A percentile compares a stretch with the other conserved stretches of the same genome.
Evolutionary conservation across 2,888 invertebrate genomes (phyloP).

Genomic region (Apotomis capreana): DNA sequence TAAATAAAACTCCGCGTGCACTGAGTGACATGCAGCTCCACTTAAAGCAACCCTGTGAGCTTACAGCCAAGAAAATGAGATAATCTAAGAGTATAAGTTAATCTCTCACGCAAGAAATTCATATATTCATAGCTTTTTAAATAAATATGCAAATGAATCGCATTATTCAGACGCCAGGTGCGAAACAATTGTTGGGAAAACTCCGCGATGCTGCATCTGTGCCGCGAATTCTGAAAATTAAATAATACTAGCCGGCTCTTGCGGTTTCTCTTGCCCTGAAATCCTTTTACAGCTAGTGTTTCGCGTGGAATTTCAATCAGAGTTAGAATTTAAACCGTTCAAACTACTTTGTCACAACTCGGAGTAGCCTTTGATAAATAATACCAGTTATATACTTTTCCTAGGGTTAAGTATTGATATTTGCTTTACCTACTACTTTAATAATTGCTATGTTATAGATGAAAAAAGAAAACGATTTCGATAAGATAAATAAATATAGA

Average conservation of each 20-base stretch:
- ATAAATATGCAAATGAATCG: conserved; percentile 39
- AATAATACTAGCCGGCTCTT: conserved; percentile 17
- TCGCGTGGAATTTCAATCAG: background rate
- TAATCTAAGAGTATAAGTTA: conserved; percentile 37
- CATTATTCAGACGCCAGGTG: conserved; percentile 39
- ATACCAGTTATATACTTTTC: too few relatives aligned
- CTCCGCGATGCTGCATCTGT: conserved; percentile 22
- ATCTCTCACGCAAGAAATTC: conserved; percentile 29
- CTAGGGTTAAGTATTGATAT: background rate
- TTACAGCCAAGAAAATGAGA: conserved; percentile 18
- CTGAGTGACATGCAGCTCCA: background rate
- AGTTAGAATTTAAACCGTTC: background rate
- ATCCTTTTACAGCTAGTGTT: background rate
- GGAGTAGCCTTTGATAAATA: too few relatives aligned
- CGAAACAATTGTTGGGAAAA: conserved; percentile 40
- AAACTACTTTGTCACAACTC: background rate
- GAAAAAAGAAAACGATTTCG: too few relatives aligned
- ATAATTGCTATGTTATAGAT: too few relatives aligned
- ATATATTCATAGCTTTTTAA: conserved; percentile 41
- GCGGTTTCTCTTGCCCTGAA: background rate
- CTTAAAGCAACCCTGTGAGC: background rate
- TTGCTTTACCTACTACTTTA: too few relatives aligned
- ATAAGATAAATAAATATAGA: too few relatives aligned
- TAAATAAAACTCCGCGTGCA: background rate
- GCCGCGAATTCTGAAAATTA: conserved; percentile 19